Conservation (phyloP, 2,113 vertebrate genomes). For the Diglossa brunneiventris region DNA sequence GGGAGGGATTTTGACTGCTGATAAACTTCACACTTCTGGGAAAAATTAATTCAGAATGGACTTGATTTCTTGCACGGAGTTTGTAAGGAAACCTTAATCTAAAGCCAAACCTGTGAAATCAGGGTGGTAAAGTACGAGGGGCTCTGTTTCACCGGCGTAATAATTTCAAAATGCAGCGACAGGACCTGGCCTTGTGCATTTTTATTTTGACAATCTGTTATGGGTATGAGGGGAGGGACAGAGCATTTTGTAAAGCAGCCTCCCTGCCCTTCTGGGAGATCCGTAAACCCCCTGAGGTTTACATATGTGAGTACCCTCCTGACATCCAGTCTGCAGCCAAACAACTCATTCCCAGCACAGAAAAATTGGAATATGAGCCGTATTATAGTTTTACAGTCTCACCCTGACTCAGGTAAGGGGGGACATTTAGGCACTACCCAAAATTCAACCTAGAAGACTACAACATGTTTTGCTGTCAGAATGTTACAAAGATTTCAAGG, state of each 20-base stretch:
- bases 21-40: background rate
- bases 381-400: background rate
- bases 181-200: background rate
- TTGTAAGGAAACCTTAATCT: background rate
- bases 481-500: background rate
- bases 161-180: background rate
- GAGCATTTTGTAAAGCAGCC: background rate
- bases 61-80: background rate
- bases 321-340: background rate
- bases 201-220: background rate
- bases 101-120: background rate
- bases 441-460: background rate
- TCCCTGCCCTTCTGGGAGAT: background rate
- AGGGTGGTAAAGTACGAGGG: too few relatives aligned
- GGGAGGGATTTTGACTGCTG: background rate
- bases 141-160: background rate
- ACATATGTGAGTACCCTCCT: background rate
- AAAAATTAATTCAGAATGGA: background rate
- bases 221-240: background rate
- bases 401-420: background rate
- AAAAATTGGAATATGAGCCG: accelerated
- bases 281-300: background rate
- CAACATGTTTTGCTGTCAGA: background rate
- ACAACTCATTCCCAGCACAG: background rate
- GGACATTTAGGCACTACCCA: background rate